Evolutionary conservation across 2,797 vertebrate species (phyloP), one percentile per base, ranked within the genome.

Genomic region (Platalea minor): DNA sequence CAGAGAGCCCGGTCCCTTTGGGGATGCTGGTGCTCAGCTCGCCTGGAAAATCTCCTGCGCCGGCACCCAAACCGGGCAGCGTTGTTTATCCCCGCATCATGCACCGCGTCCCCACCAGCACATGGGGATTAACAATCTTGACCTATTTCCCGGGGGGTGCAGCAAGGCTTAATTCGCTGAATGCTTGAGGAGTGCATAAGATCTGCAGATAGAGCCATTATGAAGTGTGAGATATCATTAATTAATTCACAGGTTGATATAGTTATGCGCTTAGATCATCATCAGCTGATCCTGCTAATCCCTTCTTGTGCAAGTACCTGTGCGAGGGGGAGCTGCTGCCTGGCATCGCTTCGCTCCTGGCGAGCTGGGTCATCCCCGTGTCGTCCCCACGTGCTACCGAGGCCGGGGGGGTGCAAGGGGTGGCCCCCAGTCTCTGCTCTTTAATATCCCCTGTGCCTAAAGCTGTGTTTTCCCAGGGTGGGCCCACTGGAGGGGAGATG

Each of bases 271-370:
- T 96, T 54, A 96, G 95, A 89, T 96, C 96, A 96, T 89, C 95
- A 53, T 43, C 95, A 96, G 89, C 96, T 95, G 96, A 96, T 93
- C 84, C 95, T 91, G 84, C 86, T 96, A 93, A 97, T 95, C 95
- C 91, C 85, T 93, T 79, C 94, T 96, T 96, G 95, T 83, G 96
- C 92, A 94, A 96, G 93, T 4, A 54, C 63, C 67, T 5, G 31
- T 18, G 73, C 11, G 25, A 82, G 70, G 92, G 91, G 93, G 59
- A 87, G 92, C 88, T 89, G 89, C 84, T 76, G 86, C 89, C 84
- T 64, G 88, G 39, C 85, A 39, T 11, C 1, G 2, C 70, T 18
- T 5, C 5, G 86, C 85, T 94, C 80, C 68, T 5, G 5, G 2
- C 0, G 5, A 70, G 39, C 72, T 9, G 65, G 6, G 0, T 0